phyloP scores from a whole-genome alignment of 1,140 invertebrate genomes.

The Cecropterus lyciades region DNA sequence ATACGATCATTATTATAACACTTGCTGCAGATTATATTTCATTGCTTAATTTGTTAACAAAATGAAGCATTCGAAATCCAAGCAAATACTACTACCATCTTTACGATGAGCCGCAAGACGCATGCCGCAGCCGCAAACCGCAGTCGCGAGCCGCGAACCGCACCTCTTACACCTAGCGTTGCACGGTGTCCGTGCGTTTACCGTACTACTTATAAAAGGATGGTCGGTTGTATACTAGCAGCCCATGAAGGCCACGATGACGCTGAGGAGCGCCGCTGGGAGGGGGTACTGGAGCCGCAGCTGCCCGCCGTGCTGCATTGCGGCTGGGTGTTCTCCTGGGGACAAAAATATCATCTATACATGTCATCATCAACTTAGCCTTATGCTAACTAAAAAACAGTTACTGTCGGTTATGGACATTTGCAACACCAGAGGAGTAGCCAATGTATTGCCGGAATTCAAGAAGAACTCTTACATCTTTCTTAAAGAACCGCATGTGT shows the following conservation, averaged over 20 bases:
- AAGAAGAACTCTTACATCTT: too few species aligned
- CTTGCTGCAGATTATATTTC: too few species aligned
- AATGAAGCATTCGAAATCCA: too few species aligned
- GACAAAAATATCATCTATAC: not conserved
- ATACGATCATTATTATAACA: too few species aligned
- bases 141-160: constrained; percentile 1
- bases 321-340: constrained; percentile 91
- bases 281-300: constrained; percentile 85
- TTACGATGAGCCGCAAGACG: not conserved
- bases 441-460: too few species aligned
- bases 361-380: too few species aligned
- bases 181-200: constrained; percentile 2
- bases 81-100: too few species aligned
- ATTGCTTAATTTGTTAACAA: too few species aligned
- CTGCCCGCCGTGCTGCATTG: constrained; percentile 91
- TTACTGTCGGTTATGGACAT: too few species aligned
- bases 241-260: constrained; percentile 82
- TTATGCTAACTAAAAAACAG: too few species aligned
- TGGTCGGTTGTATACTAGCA: constrained; percentile 62
- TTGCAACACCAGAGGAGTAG: too few species aligned
- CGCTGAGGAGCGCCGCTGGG: constrained; percentile 84
- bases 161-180: constrained; percentile 13
- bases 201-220: constrained; percentile 28
- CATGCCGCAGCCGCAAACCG: not conserved
- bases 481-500: too few species aligned